Percentiles rank a stretch among this genome's conserved stretches.
These are phyloP conservation scores for Drosophila nikananu DNA, from an alignment of 1,140 invertebrate species.

Conservation along the genomic window DNA sequence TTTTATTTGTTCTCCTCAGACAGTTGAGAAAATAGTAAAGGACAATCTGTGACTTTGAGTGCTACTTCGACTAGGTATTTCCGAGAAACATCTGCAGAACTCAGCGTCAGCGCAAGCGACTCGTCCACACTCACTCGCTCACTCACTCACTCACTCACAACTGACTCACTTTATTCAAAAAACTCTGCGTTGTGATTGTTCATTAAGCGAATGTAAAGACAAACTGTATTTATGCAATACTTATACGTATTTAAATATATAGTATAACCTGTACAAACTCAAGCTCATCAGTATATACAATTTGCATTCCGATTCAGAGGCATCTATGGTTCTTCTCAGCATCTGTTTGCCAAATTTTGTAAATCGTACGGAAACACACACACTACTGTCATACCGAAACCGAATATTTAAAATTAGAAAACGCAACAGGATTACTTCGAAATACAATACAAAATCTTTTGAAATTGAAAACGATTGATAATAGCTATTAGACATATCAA, in stretches of 20 bases:
- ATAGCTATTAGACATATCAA: slow-evolving; percentile 86
- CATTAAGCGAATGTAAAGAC: slow-evolving; percentile 79
- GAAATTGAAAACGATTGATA: slow-evolving; percentile 85
- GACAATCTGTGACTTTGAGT: slow-evolving; percentile 74
- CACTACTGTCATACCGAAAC: slow-evolving; percentile 41
- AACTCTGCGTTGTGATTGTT: slow-evolving; percentile 85
- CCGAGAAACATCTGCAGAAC: slow-evolving; percentile 52
- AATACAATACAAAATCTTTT: slow-evolving; percentile 72
- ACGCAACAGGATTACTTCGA: slow-evolving; percentile 70
- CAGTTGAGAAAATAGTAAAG: slow-evolving; percentile 34
- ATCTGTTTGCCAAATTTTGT: slow-evolving; percentile 51
- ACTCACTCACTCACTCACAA: slow-evolving; percentile 35
- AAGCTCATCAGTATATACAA: slow-evolving; percentile 54
- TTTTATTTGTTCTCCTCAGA: slow-evolving; percentile 55
- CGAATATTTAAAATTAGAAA: slow-evolving; percentile 25
- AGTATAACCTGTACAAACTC: slow-evolving; percentile 43
- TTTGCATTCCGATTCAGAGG: slow-evolving; percentile 42
- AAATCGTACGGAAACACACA: slow-evolving; percentile 45
- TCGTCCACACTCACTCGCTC: slow-evolving; percentile 22
- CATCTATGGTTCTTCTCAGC: slow-evolving; percentile 41
- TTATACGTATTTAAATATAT: slow-evolving; percentile 43
- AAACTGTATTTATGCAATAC: slow-evolving; percentile 60
- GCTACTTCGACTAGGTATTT: slow-evolving; percentile 52
- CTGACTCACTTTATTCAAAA: slow-evolving; percentile 67
- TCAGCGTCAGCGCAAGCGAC: slow-evolving; percentile 50